These are phyloP conservation scores for Camelus dromedarius DNA, from an alignment of 2,113 vertebrate species.

Conservation along the genomic window DNA sequence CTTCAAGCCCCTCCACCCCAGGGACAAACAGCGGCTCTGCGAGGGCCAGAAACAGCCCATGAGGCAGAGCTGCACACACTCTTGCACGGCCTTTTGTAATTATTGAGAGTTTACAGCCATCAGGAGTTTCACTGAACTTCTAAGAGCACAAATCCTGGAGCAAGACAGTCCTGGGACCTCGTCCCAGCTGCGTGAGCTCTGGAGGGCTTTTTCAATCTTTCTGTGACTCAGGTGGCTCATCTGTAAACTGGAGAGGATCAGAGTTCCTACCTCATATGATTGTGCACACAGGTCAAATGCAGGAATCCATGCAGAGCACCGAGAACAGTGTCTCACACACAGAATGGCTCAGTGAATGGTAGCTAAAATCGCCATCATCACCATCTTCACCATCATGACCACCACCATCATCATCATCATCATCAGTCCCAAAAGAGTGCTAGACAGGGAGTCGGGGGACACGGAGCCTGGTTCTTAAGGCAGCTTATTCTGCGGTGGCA, in stretches of 20 bases:
- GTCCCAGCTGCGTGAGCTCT: fast-evolving
- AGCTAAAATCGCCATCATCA: too few relatives aligned
- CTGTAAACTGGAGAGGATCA: not conserved
- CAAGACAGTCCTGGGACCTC: not conserved
- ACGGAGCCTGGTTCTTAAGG: not conserved
- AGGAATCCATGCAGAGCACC: fast-evolving
- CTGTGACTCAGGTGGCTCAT: not conserved
- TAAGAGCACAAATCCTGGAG: not conserved
- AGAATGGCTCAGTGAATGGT: fast-evolving
- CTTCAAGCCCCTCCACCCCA: too few relatives aligned
- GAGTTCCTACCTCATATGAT: too few relatives aligned
- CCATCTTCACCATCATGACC: too few relatives aligned
- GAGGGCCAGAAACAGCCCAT: not conserved
- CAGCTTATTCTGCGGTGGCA: not conserved
- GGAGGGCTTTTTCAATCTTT: not conserved
- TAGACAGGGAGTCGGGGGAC: not conserved
- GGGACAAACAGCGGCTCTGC: too few relatives aligned
- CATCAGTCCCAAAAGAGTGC: not conserved
- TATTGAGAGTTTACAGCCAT: fast-evolving
- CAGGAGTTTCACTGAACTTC: too few relatives aligned
- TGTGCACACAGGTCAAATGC: not conserved
- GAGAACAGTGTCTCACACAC: fast-evolving
- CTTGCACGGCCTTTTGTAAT: too few relatives aligned
- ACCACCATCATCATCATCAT: fast-evolving
- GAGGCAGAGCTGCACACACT: fast-evolving